Evolutionary conservation across 2,797 vertebrate genomes (phyloP), one percentile per base, ranked within the genome.

Genomic region (Chelon labrosus): DNA sequence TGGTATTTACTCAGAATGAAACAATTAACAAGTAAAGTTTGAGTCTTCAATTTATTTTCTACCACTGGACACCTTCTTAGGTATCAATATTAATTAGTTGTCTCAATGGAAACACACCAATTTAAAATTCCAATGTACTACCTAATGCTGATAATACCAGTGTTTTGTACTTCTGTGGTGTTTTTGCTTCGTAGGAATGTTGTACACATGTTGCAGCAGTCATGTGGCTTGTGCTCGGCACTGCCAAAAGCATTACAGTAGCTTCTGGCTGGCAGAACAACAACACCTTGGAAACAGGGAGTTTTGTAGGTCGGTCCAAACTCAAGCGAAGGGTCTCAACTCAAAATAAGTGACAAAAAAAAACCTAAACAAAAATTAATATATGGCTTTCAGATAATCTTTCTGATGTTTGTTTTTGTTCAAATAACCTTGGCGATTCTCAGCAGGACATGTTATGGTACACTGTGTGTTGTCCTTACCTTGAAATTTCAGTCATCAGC

Each of bases 401-500:
- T 59, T 61, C 6, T 31, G 27, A 0, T 0, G 25, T 56, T 81
- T 44, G 11, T 17, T 66, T 61, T 55, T 38, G 69, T 41, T 62
- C 10, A 75, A 56, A 62, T 41, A 66, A 62, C 22, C 12, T 20
- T 60, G 64, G 9, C 31, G 14, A 17, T 65, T 66, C 68, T 56
- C 41, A 70, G 60, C 10, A 51, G 27, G 17, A 63, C 17, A 52
- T 31, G 27, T 25, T 31, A n/a, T 59, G 17, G 10, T 64, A 67
- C 10, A 39, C 20, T 9, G 4, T 14, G 13, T 16, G 51, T n/a
- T 69, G 38, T 61, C 22, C 96, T 96, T 94, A 99, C 98, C 96
- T 97, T 77, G 97, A 94, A 83, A 99, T 98, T 90, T 99, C 98
- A 93, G 92, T 96, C 98, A 99, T 99, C 88, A 97, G 92, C 75